Percentiles rank a stretch among this genome's conserved stretches.
Conservation (phyloP, 2,888 invertebrate species). For the Eurois occulta region DNA sequence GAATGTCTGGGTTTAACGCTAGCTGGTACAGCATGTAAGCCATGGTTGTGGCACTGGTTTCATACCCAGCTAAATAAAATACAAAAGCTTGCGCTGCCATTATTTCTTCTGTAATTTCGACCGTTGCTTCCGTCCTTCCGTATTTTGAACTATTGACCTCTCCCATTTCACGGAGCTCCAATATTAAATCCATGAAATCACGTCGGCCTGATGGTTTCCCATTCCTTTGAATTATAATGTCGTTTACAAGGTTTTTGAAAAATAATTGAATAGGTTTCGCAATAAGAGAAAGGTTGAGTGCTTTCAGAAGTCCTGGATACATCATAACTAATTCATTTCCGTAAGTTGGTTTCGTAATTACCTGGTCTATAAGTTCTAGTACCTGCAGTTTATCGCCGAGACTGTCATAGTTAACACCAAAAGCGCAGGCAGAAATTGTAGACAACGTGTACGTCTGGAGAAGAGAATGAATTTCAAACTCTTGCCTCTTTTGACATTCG, state of each 20-base stretch:
- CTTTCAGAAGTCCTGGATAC: constrained; percentile 74
- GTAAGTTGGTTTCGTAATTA: constrained; percentile 53
- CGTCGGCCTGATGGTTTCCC: constrained; percentile 70
- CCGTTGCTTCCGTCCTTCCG: constrained; percentile 38
- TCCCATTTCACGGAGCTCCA: constrained; percentile 72
- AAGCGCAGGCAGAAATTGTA: constrained; percentile 74
- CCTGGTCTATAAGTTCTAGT: constrained; percentile 57
- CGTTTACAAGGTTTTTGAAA: constrained; percentile 69
- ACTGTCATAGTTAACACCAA: constrained; percentile 73
- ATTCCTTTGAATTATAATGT: constrained; percentile 71
- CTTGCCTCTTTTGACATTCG: constrained; percentile 53
- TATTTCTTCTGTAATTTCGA: constrained; percentile 74
- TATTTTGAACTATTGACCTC: constrained; percentile 67
- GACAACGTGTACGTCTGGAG: constrained; percentile 73
- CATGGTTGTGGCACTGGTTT: constrained; percentile 83
- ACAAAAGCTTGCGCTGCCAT: constrained; percentile 84
- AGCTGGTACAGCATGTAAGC: constrained; percentile 69
- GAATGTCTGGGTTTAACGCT: constrained; percentile 76
- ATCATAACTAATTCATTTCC: constrained; percentile 71
- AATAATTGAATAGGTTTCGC: constrained; percentile 67
- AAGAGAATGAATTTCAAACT: constrained; percentile 68
- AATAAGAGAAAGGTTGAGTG: constrained; percentile 67
- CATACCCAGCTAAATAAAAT: constrained; percentile 85
- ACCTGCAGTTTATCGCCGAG: constrained; percentile 54
- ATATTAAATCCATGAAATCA: constrained; percentile 78